Conservation (phyloP, 2,113 vertebrate genomes). For the Corydoras maculifer region DNA sequence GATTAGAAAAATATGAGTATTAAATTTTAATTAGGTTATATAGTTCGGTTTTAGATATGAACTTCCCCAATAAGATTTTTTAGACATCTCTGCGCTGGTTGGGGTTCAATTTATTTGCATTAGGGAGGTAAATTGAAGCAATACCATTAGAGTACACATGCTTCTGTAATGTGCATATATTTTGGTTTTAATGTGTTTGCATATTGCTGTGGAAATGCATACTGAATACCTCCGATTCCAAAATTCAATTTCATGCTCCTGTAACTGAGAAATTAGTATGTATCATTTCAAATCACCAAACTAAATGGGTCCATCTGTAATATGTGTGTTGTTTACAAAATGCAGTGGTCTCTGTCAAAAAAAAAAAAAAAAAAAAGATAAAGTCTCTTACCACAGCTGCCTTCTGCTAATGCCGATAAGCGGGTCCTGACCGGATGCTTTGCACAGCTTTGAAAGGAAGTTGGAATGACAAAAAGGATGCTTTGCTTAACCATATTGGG, state of each 20-base stretch:
- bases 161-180: constrained; percentile 32
- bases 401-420: constrained; percentile 27
- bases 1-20: no score
- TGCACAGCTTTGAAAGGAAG: constrained; percentile 27
- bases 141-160: constrained; percentile 25
- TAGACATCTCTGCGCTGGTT: not conserved
- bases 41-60: not conserved
- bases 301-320: constrained; percentile 37
- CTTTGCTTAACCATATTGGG: not conserved
- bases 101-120: not conserved
- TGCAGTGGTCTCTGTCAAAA: constrained; percentile 1
- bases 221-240: constrained; percentile 28
- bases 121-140: constrained; percentile 14
- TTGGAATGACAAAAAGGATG: constrained; percentile 5
- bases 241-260: constrained; percentile 47
- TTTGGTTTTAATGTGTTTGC: constrained; percentile 29
- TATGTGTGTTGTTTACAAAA: constrained; percentile 35
- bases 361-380: not conserved
- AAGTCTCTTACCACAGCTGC: constrained; percentile 8
- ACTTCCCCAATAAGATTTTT: not conserved
- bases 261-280: constrained; percentile 41
- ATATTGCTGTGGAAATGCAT: constrained; percentile 28
- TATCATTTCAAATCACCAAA: constrained; percentile 30
- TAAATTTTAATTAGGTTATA: no score
- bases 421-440: not conserved